Evolutionary conservation across 2,113 vertebrate species (phyloP).

Genomic region (Burhinus oedicnemus): DNA sequence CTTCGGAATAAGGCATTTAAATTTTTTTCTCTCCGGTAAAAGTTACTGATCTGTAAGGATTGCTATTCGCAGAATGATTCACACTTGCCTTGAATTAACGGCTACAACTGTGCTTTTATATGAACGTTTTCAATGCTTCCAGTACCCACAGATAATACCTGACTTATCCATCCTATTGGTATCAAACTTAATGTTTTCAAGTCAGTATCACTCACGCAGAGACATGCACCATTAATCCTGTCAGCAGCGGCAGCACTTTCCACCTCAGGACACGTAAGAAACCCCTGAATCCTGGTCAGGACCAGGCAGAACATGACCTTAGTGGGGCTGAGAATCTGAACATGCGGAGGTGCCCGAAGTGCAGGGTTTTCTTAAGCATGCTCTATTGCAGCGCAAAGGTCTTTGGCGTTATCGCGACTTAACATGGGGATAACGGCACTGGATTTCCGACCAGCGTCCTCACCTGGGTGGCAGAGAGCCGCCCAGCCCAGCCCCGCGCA

Average conservation of each 20-base stretch:
- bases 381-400: rapidly evolving
- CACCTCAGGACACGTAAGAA: not conserved
- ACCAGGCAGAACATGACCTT: not conserved
- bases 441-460: no score
- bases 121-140: not conserved
- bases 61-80: not conserved
- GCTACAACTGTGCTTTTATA: not conserved
- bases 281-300: not conserved
- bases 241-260: not conserved
- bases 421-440: rapidly evolving
- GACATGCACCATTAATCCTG: not conserved
- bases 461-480: not conserved
- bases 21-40: not conserved
- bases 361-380: not conserved
- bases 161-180: rapidly evolving
- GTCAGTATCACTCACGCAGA: not conserved
- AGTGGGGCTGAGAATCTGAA: not conserved
- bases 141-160: rapidly evolving
- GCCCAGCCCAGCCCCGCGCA: not conserved
- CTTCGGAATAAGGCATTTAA: not conserved
- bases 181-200: not conserved
- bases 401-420: not conserved
- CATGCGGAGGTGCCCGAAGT: rapidly evolving
- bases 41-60: not conserved
- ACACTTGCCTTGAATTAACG: not conserved